Evolutionary conservation across 2,113 vertebrate species (phyloP), one percentile per base, ranked within the genome.

Genomic region (Australoheros scitulus): DNA sequence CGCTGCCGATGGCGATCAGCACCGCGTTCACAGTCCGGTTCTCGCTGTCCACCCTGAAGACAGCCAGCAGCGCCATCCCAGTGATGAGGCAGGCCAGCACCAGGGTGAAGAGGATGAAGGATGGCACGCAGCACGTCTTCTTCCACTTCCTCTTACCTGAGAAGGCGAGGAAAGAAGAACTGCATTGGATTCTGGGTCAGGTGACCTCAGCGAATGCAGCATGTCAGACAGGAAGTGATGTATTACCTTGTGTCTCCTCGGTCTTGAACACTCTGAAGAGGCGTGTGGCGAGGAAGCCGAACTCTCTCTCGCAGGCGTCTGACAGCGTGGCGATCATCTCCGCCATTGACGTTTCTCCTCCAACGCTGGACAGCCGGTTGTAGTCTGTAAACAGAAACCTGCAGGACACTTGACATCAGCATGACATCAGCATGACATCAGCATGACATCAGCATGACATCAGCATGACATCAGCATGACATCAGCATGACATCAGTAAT

Each of bases 291-390:
- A 99, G 89, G 93, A 99, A 99, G 86, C 98, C 98, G 47, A 99
- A 99, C 93, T 99, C 98, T 78, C 97, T 95, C 92, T 99, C 98
- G 76, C 98, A 99, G 0, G 97, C 97, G 82, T 99, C 98, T 0
- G 97, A 99, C 60, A 99, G 96, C 1, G 98, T 99, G 9, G 97
- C 98, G 20, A 99, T 99, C 98, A 99, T 99, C 91, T 99, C 98
- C 0, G 98, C 98, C 97, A 99, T 94, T 0, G 98, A 99, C 0
- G 98, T 99, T 86, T 99, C 98, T 61, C 98, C 98, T 10, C 98
- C 98, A 4, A 99, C 97, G 56, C 97, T 99, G 58, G 98, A 99
- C 86, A 99, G 94, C 17, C 98, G 95, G 83, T 97, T 98, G 90
- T 99, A 99, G 90, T 99, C 97, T 0, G 98, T 99, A 88, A 99